Percentiles rank a stretch among this genome's conserved stretches.
phyloP scores from a whole-genome alignment of 2,797 vertebrate species.

The Rachycentron canadum region DNA sequence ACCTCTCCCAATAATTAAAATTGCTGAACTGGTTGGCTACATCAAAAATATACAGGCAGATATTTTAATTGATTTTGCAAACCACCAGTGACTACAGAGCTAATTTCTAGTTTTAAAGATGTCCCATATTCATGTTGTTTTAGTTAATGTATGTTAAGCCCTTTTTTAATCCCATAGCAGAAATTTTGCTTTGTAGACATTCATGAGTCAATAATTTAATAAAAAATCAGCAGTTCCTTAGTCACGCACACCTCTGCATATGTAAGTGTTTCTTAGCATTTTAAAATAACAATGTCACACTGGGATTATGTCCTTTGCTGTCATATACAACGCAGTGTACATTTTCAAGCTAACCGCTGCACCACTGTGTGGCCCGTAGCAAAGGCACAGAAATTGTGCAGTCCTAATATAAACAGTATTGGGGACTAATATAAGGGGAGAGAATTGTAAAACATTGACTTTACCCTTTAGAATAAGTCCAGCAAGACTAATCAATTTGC shows the following conservation, averaged over 20 bases:
- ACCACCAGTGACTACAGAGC: background rate
- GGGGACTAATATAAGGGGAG: background rate
- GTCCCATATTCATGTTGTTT: background rate
- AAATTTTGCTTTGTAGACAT: background rate
- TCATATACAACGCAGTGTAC: conserved; percentile 14
- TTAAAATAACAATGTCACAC: background rate
- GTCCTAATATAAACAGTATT: background rate
- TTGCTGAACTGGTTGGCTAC: background rate
- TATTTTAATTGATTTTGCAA: background rate
- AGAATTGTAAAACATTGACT: conserved; percentile 32
- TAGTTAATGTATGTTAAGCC: background rate
- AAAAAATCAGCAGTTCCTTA: background rate
- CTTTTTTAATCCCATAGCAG: background rate
- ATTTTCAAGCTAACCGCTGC: conserved; percentile 15
- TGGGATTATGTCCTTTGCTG: conserved; percentile 14
- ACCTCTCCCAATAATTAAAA: background rate
- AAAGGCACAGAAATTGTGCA: background rate
- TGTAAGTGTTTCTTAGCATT: background rate
- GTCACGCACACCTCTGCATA: background rate
- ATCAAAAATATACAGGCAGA: background rate
- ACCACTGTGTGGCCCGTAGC: background rate
- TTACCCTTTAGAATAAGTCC: conserved; percentile 45
- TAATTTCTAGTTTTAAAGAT: background rate
- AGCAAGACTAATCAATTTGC: conserved; percentile 70
- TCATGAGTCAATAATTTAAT: background rate